Percentiles rank a stretch among this genome's conserved stretches.
Conservation (phyloP, 2,113 vertebrate genomes). For the Microtus montanus region DNA sequence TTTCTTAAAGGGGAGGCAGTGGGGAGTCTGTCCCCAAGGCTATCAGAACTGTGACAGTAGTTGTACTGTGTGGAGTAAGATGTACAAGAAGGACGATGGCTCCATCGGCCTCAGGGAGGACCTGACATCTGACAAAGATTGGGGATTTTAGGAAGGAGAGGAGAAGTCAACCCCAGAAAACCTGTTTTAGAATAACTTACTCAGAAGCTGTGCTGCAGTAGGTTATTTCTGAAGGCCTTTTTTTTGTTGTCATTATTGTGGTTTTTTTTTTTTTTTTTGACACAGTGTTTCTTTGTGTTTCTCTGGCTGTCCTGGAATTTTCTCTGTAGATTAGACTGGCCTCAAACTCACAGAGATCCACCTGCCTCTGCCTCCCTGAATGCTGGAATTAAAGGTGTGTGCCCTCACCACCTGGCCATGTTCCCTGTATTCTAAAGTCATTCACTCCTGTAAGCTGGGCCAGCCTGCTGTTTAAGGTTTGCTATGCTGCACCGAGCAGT, state of each 20-base stretch:
- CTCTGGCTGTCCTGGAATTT: too few relatives aligned
- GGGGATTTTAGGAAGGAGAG: background rate
- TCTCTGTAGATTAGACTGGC: too few relatives aligned
- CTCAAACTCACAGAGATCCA: too few relatives aligned
- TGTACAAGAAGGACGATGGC: background rate
- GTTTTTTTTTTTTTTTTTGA: too few relatives aligned
- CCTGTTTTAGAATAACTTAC: constrained; percentile 26
- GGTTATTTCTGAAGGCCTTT: background rate
- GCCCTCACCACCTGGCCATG: too few relatives aligned
- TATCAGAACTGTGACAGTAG: background rate
- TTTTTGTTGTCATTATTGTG: too few relatives aligned
- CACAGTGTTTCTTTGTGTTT: too few relatives aligned
- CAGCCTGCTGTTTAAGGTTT: background rate
- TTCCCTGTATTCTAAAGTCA: background rate
- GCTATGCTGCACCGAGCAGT: background rate
- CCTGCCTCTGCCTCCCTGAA: too few relatives aligned
- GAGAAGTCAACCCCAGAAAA: background rate
- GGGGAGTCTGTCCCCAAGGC: background rate
- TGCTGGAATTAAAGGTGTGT: too few relatives aligned
- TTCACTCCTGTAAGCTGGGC: background rate
- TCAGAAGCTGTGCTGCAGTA: background rate
- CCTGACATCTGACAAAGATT: background rate
- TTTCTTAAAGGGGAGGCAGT: background rate
- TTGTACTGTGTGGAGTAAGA: background rate
- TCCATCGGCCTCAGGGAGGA: background rate